phyloP scores from a whole-genome alignment of 1,140 invertebrate species.

The Drosophila erecta region DNA sequence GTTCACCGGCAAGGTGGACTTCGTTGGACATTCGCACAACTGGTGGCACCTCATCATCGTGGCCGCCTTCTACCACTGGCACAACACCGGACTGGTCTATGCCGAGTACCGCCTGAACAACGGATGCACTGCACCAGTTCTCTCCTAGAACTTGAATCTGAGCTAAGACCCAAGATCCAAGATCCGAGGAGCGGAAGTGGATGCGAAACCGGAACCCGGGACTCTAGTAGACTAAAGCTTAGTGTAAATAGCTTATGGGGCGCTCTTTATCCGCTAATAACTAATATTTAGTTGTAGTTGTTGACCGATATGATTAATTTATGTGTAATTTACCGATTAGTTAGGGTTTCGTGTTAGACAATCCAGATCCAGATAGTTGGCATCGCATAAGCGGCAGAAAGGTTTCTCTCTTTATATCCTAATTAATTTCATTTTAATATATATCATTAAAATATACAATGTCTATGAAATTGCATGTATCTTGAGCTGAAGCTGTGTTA shows the following conservation, averaged over 20 bases:
- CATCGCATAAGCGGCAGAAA: constrained; percentile 16
- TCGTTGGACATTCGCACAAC: constrained; percentile 97
- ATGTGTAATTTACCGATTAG: constrained; percentile 55
- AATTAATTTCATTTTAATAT: constrained; percentile 25
- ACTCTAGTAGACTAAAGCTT: constrained; percentile 29
- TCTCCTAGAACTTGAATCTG: constrained; percentile 38
- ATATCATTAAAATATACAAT: background rate
- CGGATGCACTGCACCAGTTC: constrained; percentile 87
- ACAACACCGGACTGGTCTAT: constrained; percentile 93
- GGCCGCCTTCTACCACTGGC: constrained; percentile 96
- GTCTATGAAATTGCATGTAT: constrained; percentile 28
- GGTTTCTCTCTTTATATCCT: constrained; percentile 3
- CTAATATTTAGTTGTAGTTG: constrained; percentile 80
- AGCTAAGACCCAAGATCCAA: background rate
- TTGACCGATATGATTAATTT: constrained; percentile 74
- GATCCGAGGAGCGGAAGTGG: background rate
- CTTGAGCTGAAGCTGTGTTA: constrained; percentile 62
- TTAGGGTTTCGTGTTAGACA: constrained; percentile 43
- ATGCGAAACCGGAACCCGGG: constrained; percentile 1
- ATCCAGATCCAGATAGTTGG: constrained; percentile 23
- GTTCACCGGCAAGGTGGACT: constrained; percentile 93
- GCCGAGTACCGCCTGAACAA: constrained; percentile 93
- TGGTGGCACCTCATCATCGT: constrained; percentile 97
- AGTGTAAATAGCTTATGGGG: constrained; percentile 62
- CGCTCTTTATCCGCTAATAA: constrained; percentile 54